Evolutionary conservation across 2,113 vertebrate species (phyloP).

Genomic region (Ictalurus punctatus): DNA sequence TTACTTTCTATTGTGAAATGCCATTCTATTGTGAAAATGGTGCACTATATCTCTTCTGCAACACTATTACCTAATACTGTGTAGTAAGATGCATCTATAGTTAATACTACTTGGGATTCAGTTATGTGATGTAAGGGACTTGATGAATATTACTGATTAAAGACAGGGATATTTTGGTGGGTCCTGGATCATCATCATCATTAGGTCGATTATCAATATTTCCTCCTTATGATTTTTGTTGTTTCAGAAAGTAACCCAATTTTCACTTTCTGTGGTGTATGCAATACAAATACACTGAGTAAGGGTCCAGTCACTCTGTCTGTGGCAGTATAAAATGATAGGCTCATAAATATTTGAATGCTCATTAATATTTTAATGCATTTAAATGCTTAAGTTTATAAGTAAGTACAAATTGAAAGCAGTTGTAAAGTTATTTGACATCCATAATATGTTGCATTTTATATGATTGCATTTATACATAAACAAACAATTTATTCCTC

Average conservation of each 20-base stretch:
- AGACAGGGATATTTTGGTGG: neutral
- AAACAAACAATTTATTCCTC: neutral
- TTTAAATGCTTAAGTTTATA: neutral
- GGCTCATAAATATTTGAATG: neutral
- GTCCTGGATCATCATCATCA: neutral
- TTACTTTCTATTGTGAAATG: neutral
- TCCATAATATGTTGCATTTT: neutral
- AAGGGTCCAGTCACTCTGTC: neutral
- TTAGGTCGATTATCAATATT: neutral
- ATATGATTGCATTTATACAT: neutral
- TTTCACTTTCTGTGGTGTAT: neutral
- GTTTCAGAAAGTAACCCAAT: neutral
- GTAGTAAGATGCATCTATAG: neutral
- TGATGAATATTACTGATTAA: neutral
- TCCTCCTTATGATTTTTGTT: neutral
- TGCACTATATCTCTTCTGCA: neutral
- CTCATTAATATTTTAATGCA: neutral
- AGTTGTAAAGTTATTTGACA: neutral
- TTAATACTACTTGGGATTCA: neutral
- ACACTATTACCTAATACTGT: neutral
- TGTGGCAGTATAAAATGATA: conserved; percentile 4
- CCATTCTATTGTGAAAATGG: neutral
- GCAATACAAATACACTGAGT: neutral
- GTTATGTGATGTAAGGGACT: neutral
- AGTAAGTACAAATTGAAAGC: neutral